These are phyloP conservation scores for Corvus cornix DNA, from an alignment of 2,113 vertebrate genomes.

Conservation along the genomic window DNA sequence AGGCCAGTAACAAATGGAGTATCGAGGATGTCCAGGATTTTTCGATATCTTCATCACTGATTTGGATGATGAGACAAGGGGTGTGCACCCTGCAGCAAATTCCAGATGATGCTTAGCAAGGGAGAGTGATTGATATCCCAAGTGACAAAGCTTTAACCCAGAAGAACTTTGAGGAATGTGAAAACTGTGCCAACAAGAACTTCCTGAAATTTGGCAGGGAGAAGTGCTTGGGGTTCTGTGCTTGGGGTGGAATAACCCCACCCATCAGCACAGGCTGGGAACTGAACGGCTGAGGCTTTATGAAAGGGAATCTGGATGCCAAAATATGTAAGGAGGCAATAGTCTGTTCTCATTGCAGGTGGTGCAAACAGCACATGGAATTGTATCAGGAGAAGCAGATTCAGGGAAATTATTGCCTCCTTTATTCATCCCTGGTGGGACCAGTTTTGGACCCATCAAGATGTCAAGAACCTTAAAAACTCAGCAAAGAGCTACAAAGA, in stretches of 20 bases:
- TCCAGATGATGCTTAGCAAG: background rate
- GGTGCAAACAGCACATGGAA: background rate
- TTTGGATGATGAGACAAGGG: background rate
- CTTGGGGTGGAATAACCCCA: background rate
- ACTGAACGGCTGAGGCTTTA: background rate
- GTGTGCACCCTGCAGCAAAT: background rate
- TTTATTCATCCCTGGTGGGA: background rate
- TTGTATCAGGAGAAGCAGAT: background rate
- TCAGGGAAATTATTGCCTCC: background rate
- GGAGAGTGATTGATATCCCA: background rate
- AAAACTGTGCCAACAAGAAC: background rate
- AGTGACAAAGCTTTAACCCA: background rate
- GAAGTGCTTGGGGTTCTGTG: background rate
- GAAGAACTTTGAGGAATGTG: background rate
- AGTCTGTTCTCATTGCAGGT: background rate
- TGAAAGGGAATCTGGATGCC: background rate
- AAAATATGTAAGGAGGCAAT: background rate
- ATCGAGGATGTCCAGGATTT: fast-evolving
- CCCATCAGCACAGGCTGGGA: background rate
- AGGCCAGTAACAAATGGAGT: background rate
- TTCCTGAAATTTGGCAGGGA: background rate
- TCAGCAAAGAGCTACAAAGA: background rate
- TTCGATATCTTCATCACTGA: background rate
- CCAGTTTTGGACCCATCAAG: background rate
- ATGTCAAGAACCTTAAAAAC: background rate